Percentiles rank a stretch among this genome's conserved stretches.
Evolutionary conservation across 2,888 invertebrate species (phyloP).

Genomic region (Caenorhabditis sp.): DNA sequence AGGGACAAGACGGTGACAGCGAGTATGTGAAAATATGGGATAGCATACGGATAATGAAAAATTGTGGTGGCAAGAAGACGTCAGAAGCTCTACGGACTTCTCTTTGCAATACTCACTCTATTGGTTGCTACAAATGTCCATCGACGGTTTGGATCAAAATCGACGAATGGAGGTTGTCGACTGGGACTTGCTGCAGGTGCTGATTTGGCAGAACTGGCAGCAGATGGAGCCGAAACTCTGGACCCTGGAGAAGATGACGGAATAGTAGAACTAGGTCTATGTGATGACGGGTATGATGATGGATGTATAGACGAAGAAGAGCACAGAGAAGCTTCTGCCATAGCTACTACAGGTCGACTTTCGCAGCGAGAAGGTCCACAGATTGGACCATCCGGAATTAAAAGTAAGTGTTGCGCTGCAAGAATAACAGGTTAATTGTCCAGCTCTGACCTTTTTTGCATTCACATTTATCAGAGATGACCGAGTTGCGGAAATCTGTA

Average conservation of each 20-base stretch:
- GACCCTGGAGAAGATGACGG: conserved; percentile 56
- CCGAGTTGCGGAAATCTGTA: conserved; percentile 61
- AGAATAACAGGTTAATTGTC: neutral
- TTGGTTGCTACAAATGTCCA: conserved; percentile 82
- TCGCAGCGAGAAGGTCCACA: conserved; percentile 72
- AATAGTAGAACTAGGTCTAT: conserved; percentile 49
- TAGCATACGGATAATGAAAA: conserved; percentile 5
- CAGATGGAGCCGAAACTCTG: conserved; percentile 40
- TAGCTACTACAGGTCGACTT: conserved; percentile 67
- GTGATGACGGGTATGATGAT: conserved; percentile 52
- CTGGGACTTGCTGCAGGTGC: conserved; percentile 66
- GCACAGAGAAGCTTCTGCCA: conserved; percentile 61
- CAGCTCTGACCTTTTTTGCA: neutral
- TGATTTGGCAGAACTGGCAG: conserved; percentile 63
- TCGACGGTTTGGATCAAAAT: conserved; percentile 74
- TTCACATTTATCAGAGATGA: conserved; percentile 64
- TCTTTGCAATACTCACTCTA: conserved; percentile 63
- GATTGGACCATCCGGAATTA: conserved; percentile 67
- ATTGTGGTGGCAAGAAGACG: neutral
- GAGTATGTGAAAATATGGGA: neutral
- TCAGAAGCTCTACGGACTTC: neutral
- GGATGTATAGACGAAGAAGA: conserved; percentile 50
- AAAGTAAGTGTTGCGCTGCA: conserved; percentile 56
- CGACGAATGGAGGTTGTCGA: conserved; percentile 61
- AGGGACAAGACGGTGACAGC: neutral